Percentiles rank a stretch among this genome's conserved stretches.
These are phyloP conservation scores for Phortica magna DNA, from an alignment of 2,888 invertebrate species.

Conservation along the genomic window DNA sequence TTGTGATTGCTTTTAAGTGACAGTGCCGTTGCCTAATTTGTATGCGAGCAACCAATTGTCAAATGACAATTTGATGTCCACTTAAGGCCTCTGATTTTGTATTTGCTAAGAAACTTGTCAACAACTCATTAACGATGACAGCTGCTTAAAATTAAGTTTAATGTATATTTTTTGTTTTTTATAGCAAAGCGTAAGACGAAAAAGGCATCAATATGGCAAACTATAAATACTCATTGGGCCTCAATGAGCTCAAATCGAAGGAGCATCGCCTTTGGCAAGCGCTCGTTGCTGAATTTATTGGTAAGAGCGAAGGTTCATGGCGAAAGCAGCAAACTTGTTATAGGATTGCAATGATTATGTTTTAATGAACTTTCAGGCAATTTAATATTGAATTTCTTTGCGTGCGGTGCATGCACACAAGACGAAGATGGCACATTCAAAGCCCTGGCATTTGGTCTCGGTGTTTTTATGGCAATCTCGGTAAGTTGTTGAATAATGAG, in stretches of 20 bases:
- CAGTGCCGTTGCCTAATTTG: no score
- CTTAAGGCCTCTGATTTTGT: not conserved
- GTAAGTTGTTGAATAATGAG: conserved; percentile 77
- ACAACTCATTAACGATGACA: not conserved
- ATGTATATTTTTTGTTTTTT: conserved; percentile 44
- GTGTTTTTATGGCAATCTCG: conserved; percentile 90
- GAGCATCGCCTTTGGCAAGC: conserved; percentile 86
- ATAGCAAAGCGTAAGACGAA: conserved; percentile 41
- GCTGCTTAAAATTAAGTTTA: conserved; percentile 13
- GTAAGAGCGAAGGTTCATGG: conserved; percentile 66
- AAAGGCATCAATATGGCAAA: conserved; percentile 74
- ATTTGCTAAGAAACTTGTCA: not conserved
- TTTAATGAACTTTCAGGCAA: conserved; percentile 80
- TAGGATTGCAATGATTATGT: not conserved
- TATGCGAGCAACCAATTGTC: not conserved
- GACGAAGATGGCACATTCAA: conserved; percentile 81
- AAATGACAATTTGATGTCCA: conserved; percentile 7
- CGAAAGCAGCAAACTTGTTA: not conserved
- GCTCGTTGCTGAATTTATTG: conserved; percentile 91
- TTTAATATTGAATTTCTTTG: conserved; percentile 91
- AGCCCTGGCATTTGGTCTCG: conserved; percentile 90
- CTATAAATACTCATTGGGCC: conserved; percentile 83
- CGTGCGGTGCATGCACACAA: conserved; percentile 88
- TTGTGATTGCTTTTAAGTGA: no score
- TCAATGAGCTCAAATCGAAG: conserved; percentile 85